Evolutionary conservation across 2,797 vertebrate species (phyloP).

Genomic region (Pygocentrus nattereri): DNA sequence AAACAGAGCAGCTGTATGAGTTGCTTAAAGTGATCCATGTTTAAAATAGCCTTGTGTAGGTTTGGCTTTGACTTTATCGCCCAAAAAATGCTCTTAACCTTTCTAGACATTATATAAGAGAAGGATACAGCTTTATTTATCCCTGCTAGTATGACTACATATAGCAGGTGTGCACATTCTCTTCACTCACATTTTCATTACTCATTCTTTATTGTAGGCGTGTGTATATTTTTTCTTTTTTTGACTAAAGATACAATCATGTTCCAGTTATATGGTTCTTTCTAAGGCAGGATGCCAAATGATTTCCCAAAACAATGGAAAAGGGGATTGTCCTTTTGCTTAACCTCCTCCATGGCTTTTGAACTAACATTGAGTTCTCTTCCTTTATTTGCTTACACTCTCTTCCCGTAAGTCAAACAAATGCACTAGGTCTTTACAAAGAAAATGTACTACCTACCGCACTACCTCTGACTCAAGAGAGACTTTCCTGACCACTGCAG

Average conservation of each 20-base stretch:
- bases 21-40: not conserved
- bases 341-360: constrained; percentile 23
- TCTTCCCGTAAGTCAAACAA: constrained; percentile 21
- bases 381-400: constrained; percentile 31
- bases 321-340: constrained; percentile 19
- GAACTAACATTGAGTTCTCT: constrained; percentile 27
- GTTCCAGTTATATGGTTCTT: constrained; percentile 21
- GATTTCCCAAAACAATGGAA: constrained; percentile 19
- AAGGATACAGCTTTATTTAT: not conserved
- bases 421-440: not conserved
- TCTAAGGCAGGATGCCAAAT: constrained; percentile 11
- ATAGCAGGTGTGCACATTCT: constrained; percentile 25
- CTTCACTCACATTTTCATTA: constrained; percentile 16
- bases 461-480: not conserved
- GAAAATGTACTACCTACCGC: not conserved
- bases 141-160: constrained; percentile 2
- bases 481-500: not conserved
- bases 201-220: constrained; percentile 13
- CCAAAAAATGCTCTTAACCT: not conserved
- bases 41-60: constrained; percentile 10
- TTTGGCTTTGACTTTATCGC: not conserved
- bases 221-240: constrained; percentile 1
- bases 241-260: not conserved
- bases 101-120: not conserved
- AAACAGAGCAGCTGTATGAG: constrained; percentile 14